phyloP scores from a whole-genome alignment of 1,140 invertebrate genomes.

The Coboldia fuscipes region DNA sequence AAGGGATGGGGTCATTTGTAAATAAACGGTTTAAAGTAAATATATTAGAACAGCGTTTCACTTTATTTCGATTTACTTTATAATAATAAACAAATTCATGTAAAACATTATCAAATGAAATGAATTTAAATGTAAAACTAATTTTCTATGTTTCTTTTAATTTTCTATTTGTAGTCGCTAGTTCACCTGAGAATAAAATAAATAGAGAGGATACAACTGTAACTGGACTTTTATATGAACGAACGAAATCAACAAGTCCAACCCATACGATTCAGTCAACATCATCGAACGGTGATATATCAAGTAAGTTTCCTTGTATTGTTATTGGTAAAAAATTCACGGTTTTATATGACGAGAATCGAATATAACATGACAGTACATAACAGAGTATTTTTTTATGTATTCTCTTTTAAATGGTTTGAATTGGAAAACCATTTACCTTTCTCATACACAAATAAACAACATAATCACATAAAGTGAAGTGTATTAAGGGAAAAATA shows the following conservation, averaged over 20 bases:
- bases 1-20: no score
- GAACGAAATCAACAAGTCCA: slow-evolving; percentile 7
- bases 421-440: neutral
- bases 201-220: slow-evolving; percentile 22
- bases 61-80: no score
- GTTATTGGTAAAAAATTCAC: no score
- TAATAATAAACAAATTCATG: no score
- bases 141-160: neutral
- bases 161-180: slow-evolving; percentile 29
- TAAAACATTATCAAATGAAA: no score
- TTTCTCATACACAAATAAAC: no score
- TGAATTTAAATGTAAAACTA: no score
- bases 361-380: neutral
- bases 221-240: slow-evolving; percentile 5
- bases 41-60: no score
- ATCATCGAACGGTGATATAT: slow-evolving; percentile 32
- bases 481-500: no score
- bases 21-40: no score
- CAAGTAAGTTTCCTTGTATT: slow-evolving; percentile 25
- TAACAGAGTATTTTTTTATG: neutral
- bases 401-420: neutral
- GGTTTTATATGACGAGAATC: neutral
- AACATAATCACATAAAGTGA: no score
- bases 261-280: slow-evolving; percentile 9
- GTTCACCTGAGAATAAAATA: slow-evolving; percentile 31